These are phyloP conservation scores for Aplidium turbinatum DNA, from an alignment of 23 tunicate genomes.

Conservation along the genomic window DNA sequence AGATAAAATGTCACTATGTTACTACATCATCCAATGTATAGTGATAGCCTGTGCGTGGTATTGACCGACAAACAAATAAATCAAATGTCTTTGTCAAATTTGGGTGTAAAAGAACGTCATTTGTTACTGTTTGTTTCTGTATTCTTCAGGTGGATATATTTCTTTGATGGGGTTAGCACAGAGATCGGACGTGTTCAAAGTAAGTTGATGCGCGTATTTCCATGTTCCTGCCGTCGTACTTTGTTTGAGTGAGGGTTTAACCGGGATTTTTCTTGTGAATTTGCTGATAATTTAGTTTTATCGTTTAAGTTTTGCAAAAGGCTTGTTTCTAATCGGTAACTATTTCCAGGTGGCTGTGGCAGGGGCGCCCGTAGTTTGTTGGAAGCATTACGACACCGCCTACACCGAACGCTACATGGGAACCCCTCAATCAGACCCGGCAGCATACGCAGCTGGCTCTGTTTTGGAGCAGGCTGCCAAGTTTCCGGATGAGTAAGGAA, in stretches of 20 bases:
- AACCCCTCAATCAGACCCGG: conserved; percentile 67
- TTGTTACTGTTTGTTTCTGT: too few relatives aligned
- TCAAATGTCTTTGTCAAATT: too few relatives aligned
- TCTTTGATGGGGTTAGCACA: conserved; percentile 81
- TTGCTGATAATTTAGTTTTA: not conserved
- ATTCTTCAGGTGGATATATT: conserved; percentile 84
- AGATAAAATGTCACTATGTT: too few relatives aligned
- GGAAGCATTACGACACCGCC: conserved; percentile 93
- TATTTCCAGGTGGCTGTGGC: conserved; percentile 63
- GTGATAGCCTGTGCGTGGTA: too few relatives aligned
- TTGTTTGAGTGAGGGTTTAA: too few relatives aligned
- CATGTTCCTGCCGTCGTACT: too few relatives aligned
- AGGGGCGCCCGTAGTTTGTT: conserved; percentile 90
- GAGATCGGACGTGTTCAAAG: conserved; percentile 90
- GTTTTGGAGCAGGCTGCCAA: conserved; percentile 36
- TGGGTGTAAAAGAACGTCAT: too few relatives aligned
- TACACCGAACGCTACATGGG: conserved; percentile 97
- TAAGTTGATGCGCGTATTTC: conserved; percentile 21
- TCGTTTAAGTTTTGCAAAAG: not conserved
- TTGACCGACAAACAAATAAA: too few relatives aligned
- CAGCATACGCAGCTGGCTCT: conserved; percentile 71
- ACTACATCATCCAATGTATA: too few relatives aligned
- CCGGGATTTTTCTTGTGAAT: too few relatives aligned
- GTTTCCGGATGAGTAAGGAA: conserved; percentile 83
- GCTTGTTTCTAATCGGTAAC: not conserved